A percentile compares a stretch with the other conserved stretches of the same genome.
Evolutionary conservation across 2,888 invertebrate species (phyloP).

Genomic region (Allolobophora icterica): DNA sequence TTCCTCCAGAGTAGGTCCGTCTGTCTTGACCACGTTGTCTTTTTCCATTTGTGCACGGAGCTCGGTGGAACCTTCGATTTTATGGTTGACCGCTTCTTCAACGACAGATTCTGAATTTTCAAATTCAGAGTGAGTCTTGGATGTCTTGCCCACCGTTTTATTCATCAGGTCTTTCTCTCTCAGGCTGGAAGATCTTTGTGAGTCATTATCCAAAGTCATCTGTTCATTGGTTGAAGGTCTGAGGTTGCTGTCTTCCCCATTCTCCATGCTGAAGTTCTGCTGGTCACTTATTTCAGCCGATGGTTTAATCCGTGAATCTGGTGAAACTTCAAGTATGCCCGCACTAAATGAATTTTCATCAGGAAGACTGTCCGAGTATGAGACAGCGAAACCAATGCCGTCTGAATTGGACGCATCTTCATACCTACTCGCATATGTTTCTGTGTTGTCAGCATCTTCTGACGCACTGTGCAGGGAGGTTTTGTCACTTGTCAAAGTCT

Average conservation of each 20-base stretch:
- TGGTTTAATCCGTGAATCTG: background rate
- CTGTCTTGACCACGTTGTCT: background rate
- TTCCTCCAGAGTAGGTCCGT: background rate
- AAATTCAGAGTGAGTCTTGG: background rate
- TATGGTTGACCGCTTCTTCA: background rate
- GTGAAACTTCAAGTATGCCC: background rate
- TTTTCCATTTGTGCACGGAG: background rate
- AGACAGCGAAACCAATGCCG: background rate
- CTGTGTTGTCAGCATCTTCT: background rate
- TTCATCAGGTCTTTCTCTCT: background rate
- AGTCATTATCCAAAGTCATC: background rate
- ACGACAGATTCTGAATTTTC: background rate
- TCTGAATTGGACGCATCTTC: background rate
- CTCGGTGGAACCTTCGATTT: background rate
- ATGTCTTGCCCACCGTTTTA: background rate
- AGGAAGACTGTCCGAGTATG: background rate
- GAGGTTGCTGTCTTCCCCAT: background rate
- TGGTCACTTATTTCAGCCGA: background rate
- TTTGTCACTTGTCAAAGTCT: background rate
- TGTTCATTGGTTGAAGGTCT: background rate
- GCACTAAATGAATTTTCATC: background rate
- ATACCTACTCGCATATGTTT: background rate
- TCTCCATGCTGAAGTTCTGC: background rate
- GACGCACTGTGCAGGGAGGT: background rate
- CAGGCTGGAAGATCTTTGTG: background rate